These are phyloP conservation scores for Sipha flava DNA, from an alignment of 1,140 invertebrate species.

Conservation along the genomic window DNA sequence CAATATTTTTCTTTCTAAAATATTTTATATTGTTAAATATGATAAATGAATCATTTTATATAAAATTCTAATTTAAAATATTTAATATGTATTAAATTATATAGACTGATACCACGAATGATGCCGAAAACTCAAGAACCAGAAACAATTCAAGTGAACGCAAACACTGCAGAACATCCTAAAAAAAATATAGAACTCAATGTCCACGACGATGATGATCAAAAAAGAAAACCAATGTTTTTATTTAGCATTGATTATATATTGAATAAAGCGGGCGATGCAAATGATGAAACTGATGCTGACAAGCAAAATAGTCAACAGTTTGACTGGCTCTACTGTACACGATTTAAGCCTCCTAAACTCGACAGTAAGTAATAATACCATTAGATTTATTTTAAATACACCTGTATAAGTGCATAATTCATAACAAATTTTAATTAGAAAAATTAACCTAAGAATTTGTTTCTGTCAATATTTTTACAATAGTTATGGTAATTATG, in stretches of 20 bases:
- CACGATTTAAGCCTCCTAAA: conserved; percentile 48
- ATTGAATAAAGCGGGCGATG: conserved; percentile 33
- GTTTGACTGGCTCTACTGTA: conserved; percentile 45
- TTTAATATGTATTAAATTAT: not conserved
- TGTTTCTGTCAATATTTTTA: too few relatives aligned
- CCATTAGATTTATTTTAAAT: too few relatives aligned
- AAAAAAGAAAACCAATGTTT: not conserved
- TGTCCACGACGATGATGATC: not conserved
- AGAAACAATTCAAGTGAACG: not conserved
- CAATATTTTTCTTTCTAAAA: too few relatives aligned
- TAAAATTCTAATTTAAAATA: not conserved
- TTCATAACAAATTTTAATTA: too few relatives aligned
- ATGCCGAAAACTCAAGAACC: not conserved
- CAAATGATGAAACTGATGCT: not conserved
- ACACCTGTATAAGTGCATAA: too few relatives aligned
- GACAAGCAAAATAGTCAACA: not conserved
- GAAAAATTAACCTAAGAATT: too few relatives aligned
- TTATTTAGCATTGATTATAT: conserved; percentile 29
- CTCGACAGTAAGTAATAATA: conserved; percentile 47
- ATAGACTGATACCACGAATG: not conserved
- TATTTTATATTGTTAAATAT: too few relatives aligned
- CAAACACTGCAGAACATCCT: not conserved
- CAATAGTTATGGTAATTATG: too few relatives aligned
- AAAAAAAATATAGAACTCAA: not conserved
- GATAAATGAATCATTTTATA: too few relatives aligned